Base-by-base conservation (phyloP, 1,140 invertebrate species). In the Zaprionus davidi region DNA sequence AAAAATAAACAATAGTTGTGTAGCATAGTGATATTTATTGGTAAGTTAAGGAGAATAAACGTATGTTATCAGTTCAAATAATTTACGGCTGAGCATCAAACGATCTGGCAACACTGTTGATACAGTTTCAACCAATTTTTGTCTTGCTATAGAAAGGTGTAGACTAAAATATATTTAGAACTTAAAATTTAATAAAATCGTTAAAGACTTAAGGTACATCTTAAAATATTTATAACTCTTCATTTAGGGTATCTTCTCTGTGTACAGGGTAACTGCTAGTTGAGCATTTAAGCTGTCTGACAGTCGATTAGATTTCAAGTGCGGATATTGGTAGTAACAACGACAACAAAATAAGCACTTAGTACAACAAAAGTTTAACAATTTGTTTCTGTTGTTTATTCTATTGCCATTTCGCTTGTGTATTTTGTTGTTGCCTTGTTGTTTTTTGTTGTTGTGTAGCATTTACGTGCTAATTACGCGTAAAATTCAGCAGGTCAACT, bases 221-320 rank as follows among this genome's bases (percentile, higher is more conserved):
- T 2, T 17, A n/a, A 6, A 44, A 3, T 17, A 9, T 17, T 46
- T 2, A 46, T 38, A 15, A 9, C 0, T 11, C 9, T 7, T 15
- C n/a, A n/a, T 17, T 3, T 7, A 46, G n/a, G 0, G 7, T 17
- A 17, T 6, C 1, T 2, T 44, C 6, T 7, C 5, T 17, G 5
- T 1, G 9, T 41, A 46, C n/a, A 64, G 62, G 20, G 62, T 64
- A 64, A 1, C 20, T 5, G 2, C 11, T 0, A 24, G 55, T 58
- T 38, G 53, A 20, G n/a, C 38, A 57, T 20, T 46, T 46, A 2
- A n/a, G 2, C 26, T 6, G 36, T 70, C 49, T 60, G 60, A 69
- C 78, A 55, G 15, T 81, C 81, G 82, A 81, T 85, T 84, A 84
- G 78, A 81, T 78, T 84, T 78, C 63, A 55, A 78, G 82, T 78